Base-by-base conservation (phyloP, 2,888 invertebrate species). In the Luperina nickerlii region DNA sequence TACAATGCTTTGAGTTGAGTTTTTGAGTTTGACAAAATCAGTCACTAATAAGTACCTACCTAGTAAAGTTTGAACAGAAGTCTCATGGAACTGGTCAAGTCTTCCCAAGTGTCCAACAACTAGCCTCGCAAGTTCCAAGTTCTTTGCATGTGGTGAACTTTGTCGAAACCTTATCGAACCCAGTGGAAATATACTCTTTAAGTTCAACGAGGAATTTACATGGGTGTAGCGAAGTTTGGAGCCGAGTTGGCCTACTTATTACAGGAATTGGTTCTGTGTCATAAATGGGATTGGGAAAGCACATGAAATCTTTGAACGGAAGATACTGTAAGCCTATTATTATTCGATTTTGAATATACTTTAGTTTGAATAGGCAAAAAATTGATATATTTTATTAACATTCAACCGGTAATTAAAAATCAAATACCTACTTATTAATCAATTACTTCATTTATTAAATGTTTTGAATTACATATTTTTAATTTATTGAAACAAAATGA, bases 121-220 rank as follows among this genome's bases (percentile, higher is more conserved):
- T 84, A 86, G 80, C 79, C 84, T 85, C 81, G 76, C 87, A 89
- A 92, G 88, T 91, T 90, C 74, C 75, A 79, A 91, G 89, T 90
- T 92, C 90, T 91, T 91, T 90, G 88, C 86, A 87, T 89, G 88
- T 74, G 87, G 88, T 74, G 87, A 90, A 89, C 87, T 91, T 87
- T 85, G 72, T 88, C 80, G 81, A 79, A 76, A 83, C 82, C 78
- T 87, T 84, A 88, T 90, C 87, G 85, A 83, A 87, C 84, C 81
- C 81, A 86, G 83, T 87, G 81, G 79, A 83, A 88, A 90, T 87
- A 84, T 82, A 85, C 82, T 88, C 83, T 79, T 83, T 54, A 89
- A 88, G 78, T 90, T 86, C 82, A 82, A 82, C 32, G 77, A 88
- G 85, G 86, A 90, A 87, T 85, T 82, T 82, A 83, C 78, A 84